Percentiles rank a stretch among this genome's conserved stretches.
Conservation (phyloP, 2,113 vertebrate genomes). For the Strigops habroptila region DNA sequence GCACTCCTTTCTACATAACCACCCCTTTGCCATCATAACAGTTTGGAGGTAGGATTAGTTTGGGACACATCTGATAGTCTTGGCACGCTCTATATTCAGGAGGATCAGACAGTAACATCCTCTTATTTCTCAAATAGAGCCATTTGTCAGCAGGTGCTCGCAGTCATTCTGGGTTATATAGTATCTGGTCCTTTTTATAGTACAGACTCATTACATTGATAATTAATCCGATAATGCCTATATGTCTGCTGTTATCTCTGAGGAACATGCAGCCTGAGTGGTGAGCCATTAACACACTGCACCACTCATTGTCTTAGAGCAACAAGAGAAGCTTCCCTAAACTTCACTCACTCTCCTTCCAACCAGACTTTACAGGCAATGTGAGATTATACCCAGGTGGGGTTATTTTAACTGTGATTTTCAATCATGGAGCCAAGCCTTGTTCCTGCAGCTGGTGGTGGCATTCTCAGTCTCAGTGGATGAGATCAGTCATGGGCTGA, state of each 20-base stretch:
- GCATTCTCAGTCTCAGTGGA: not conserved
- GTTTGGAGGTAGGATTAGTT: not conserved
- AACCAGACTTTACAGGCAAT: not conserved
- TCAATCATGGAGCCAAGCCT: not conserved
- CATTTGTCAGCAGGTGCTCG: not conserved
- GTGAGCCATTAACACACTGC: not conserved
- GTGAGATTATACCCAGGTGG: not conserved
- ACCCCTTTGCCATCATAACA: not conserved
- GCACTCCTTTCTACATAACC: not conserved
- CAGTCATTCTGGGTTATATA: not conserved
- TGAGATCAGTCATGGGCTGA: not conserved
- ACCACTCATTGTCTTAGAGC: not conserved
- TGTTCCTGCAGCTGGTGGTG: not conserved
- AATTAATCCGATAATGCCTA: conserved; percentile 35
- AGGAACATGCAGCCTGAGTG: not conserved
- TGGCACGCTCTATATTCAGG: not conserved
- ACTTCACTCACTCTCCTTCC: not conserved
- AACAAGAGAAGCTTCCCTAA: not conserved
- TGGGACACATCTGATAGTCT: not conserved
- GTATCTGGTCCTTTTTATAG: conserved; percentile 4
- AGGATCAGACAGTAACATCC: not conserved
- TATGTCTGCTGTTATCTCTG: not conserved
- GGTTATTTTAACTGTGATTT: not conserved
- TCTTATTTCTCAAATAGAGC: not conserved
- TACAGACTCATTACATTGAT: conserved; percentile 6